phyloP scores from a whole-genome alignment of 2,113 vertebrate species.

The Corynorhinus townsendii region DNA sequence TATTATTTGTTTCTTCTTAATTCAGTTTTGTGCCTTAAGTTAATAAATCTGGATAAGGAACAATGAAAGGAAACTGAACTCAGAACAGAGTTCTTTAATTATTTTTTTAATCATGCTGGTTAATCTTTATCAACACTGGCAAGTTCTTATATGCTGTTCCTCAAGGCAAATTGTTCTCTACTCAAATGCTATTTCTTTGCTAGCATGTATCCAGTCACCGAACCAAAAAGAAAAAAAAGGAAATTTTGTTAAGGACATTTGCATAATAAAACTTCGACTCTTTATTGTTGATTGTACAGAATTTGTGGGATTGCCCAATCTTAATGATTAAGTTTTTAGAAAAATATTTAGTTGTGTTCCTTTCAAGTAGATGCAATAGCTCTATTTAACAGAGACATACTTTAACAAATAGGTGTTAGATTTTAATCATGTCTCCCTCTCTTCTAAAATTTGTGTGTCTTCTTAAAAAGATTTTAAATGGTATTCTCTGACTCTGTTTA shows the following conservation, averaged over 20 bases:
- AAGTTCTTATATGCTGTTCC: not conserved
- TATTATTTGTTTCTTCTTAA: not conserved
- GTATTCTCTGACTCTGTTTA: not conserved
- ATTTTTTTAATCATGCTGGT: not conserved
- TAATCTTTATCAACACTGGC: not conserved
- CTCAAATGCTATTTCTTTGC: not conserved
- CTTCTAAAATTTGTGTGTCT: constrained; percentile 21
- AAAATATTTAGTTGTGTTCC: constrained; percentile 53
- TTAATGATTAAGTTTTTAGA: constrained; percentile 50
- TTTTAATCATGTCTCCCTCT: not conserved
- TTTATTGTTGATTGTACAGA: constrained; percentile 7
- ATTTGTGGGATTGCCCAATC: not conserved
- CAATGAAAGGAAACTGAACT: not conserved
- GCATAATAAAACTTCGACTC: not conserved
- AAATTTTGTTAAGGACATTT: not conserved
- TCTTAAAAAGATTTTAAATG: constrained; percentile 28
- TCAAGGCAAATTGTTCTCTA: not conserved
- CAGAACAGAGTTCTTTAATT: not conserved
- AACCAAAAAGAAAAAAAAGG: not conserved
- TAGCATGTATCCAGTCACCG: not conserved
- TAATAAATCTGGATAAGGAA: not conserved
- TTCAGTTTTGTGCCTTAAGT: not conserved
- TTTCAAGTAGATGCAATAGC: constrained; percentile 29
- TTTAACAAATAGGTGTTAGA: constrained; percentile 42
- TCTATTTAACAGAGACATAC: constrained; percentile 19